These are phyloP conservation scores for Pedicia rivosa DNA, from an alignment of 2,888 invertebrate species.

Conservation along the genomic window DNA sequence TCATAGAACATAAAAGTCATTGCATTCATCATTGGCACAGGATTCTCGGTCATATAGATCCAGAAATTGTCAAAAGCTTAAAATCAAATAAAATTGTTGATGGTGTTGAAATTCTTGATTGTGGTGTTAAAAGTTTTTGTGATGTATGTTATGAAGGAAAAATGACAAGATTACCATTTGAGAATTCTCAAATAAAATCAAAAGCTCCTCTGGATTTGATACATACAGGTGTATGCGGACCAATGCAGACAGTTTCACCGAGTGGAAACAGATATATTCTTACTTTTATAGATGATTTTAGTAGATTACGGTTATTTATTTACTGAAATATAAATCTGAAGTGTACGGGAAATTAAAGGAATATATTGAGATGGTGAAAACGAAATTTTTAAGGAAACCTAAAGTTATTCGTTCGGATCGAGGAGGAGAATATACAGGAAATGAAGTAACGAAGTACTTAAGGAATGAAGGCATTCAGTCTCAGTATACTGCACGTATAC, in stretches of 20 bases:
- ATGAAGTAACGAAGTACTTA: neutral
- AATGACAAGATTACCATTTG: slow-evolving; percentile 14
- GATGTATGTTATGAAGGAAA: slow-evolving; percentile 15
- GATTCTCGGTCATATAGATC: slow-evolving; percentile 12
- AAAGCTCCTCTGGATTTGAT: slow-evolving; percentile 14
- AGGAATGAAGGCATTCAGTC: neutral
- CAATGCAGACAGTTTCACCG: slow-evolving; percentile 16
- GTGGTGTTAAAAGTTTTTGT: slow-evolving; percentile 10
- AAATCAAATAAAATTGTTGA: slow-evolving; percentile 6
- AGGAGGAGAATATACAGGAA: slow-evolving; percentile 16
- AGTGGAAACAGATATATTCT: no score
- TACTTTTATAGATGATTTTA: slow-evolving; percentile 21
- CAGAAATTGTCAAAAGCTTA: slow-evolving; percentile 9
- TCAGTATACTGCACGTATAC: no score
- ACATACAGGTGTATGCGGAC: slow-evolving; percentile 19
- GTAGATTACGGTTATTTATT: slow-evolving; percentile 15
- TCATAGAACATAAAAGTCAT: slow-evolving; percentile 6
- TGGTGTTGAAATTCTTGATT: slow-evolving; percentile 10
- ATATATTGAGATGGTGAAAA: slow-evolving; percentile 10
- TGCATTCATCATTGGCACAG: slow-evolving; percentile 13
- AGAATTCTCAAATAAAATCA: slow-evolving; percentile 11
- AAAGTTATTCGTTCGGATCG: slow-evolving; percentile 13
- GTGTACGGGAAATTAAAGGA: slow-evolving; percentile 10
- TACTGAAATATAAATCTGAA: slow-evolving; percentile 15
- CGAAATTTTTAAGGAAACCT: slow-evolving; percentile 11